Evolutionary conservation across 1,140 invertebrate species (phyloP), one percentile per base, ranked within the genome.

Genomic region (Heterodera schachtii): DNA sequence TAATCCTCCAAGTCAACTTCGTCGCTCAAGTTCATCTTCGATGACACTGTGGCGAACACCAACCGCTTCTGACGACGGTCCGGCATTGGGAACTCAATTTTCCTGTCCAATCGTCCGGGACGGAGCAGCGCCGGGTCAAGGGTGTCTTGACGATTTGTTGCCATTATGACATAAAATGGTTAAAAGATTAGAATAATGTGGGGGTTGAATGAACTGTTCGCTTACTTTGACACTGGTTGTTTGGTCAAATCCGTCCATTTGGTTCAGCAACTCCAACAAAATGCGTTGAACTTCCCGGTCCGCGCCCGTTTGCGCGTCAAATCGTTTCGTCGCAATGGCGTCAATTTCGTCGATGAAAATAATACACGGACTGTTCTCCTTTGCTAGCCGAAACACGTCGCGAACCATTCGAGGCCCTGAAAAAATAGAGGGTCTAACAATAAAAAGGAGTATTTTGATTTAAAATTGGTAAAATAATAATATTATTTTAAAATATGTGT

Each of bases 161-260:
- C 98, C 98, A 99, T 99, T 69, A 99, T 99, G 19, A 99, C 97
- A 94, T 95, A 87, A 78, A 91, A 90, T 13, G 85, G 75, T 6
- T 16, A 52, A 11, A 46, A 41, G 31, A 8, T 43, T 2, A 46
- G 44, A n/a, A 8, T 44, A n/a, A 82, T 69, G 5, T 46, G 11
- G 6, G 49, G 2, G 6, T 52, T 52, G 0, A 8, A 6, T 52
- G n/a, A 49, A 11, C n/a, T n/a, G 47, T 57, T 52, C 64, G 49
- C 44, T 7, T 91, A 94, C 94, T 92, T 99, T 99, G 21, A 99
- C 97, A 92, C 99, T 99, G 31, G 97, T 98, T 3, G 96, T 98
- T 91, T 99, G 97, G 92, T 99, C 97, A 91, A 99, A 99, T 75
- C 98, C 98, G 92, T 99, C 98, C 97, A 99, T 99, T 92, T 99